Percentiles rank a stretch among this genome's conserved stretches.
Evolutionary conservation across 2,888 invertebrate genomes (phyloP).

Genomic region (Tineola bisselliella): DNA sequence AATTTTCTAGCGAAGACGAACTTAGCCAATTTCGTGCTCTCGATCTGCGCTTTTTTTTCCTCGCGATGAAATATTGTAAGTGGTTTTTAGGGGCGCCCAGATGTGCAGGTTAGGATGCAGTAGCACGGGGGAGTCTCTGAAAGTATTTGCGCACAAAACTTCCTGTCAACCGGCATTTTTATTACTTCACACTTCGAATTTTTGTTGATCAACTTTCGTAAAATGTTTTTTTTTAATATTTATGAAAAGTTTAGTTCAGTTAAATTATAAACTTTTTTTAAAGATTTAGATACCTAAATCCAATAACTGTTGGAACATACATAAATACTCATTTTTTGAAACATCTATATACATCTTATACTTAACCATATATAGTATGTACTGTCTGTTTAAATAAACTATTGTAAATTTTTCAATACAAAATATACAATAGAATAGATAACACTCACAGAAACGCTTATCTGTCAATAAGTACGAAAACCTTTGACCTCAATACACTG

Average conservation of each 20-base stretch:
- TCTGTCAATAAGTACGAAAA: neutral
- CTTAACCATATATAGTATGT: too few species aligned
- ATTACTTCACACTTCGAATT: constrained; percentile 2
- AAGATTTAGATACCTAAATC: too few species aligned
- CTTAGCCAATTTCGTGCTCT: constrained; percentile 9
- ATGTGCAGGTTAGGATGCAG: constrained; percentile 8
- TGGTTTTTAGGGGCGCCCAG: constrained; percentile 6
- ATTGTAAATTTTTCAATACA: too few species aligned
- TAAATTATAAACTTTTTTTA: too few species aligned
- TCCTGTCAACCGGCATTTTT: neutral
- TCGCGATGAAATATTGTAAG: constrained; percentile 9
- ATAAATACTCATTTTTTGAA: too few species aligned
- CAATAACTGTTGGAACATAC: too few species aligned
- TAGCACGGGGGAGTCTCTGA: neutral
- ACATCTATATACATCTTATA: too few species aligned
- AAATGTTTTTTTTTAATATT: too few species aligned
- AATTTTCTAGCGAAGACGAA: neutral
- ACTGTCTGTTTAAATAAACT: too few species aligned
- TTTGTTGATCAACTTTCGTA: neutral
- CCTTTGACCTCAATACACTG: neutral
- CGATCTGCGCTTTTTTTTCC: neutral
- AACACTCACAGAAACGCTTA: too few species aligned
- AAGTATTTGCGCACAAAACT: neutral
- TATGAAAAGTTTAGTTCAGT: too few species aligned
- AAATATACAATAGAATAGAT: too few species aligned